Base-by-base conservation (phyloP, 2,113 vertebrate species). In the Otis tarda region DNA sequence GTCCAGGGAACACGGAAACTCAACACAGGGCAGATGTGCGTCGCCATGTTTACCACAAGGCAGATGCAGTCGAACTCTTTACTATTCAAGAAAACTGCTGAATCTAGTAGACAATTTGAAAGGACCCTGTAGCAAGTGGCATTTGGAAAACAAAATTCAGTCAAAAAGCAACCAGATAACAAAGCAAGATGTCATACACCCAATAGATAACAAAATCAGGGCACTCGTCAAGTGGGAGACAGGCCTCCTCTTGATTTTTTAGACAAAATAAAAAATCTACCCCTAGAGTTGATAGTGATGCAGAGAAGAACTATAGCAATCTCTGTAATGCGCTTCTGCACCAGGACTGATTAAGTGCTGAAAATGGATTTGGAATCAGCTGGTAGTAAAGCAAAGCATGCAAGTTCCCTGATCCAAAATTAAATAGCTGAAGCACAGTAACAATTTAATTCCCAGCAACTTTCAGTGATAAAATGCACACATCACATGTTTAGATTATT, bases 351-450 rank as follows among this genome's bases (percentile, higher is more conserved):
- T 87, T 89, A 93, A 63, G 10, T 39, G 33, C 39, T 82, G 78
- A 82, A 94, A 96, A 93, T 55, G 47, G 60, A 82, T 85, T 87
- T 87, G 74, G 90, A 94, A 93, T 91, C 90, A 79, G 69, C 49
- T 64, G 35, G 65, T 83, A 90, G 61, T 28, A 89, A 90, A 84
- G 52, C 56, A 75, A 91, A 95, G 39, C 35, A 68, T 17, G 65
- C 30, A 87, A 47, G 49, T 60, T 68, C 57, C 73, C 30, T 5
- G 33, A 80, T 80, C 86, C 90, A 95, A 84, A 94, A 82, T 84
- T 70, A 89, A 93, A 96, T 60, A 79, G 70, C 80, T 61, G 59
- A 84, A 95, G 30, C 60, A 64, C 22, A 24, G 17, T n/a, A 87
- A 81, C 43, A 71, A 89, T 75, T 93, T 57, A 67, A 75, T 67